Base-by-base conservation (phyloP, 2,113 vertebrate genomes). In the Corynorhinus townsendii region DNA sequence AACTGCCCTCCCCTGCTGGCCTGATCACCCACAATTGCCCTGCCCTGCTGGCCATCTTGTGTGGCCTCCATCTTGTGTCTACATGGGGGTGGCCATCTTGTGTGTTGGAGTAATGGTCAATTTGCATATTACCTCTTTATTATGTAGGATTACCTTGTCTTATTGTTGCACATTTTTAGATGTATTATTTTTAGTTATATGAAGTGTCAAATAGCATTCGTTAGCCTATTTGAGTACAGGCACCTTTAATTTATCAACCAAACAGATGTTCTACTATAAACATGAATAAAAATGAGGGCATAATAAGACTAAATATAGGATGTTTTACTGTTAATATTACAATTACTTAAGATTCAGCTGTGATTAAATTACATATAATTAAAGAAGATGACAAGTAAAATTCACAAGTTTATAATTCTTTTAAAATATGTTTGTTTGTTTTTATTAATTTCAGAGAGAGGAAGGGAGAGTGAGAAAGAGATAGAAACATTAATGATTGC, bases 311-410 rank as follows among this genome's bases (percentile, higher is more conserved):
- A 7, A 43, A 92, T 81, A 83, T 81, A 95, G 64, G 5, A n/a
- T 92, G 64, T 86, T 83, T 80, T 88, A 82, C 75, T 88, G 38
- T 28, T 88, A 92, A 91, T 83, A 91, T 90, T 94, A 89, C 73
- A 96, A 92, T 96, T 52, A 92, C 12, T 94, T 87, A 90, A 52
- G 38, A 92, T 91, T 64, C 77, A 91, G 30, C 40, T 95, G 86
- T 91, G 89, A 95, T 95, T 72, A 96, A 90, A 96, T 93, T 95
- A 56, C 93, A 95, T 91, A 20, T 88, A 97, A 96, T 95, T 98
- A 97, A 94, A 97, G 66, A 97, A 90, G 9, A 91, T 73, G 52
- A 75, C 22, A 84, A 86, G 24, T 72, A 89, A 66, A 72, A 54
- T 24, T 59, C 24, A 19, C 11, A 76, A 73, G 20, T 93, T 95